A percentile compares a stretch with the other conserved stretches of the same genome.
phyloP scores from a whole-genome alignment of 2,797 vertebrate species.

The Microtus obscurus region DNA sequence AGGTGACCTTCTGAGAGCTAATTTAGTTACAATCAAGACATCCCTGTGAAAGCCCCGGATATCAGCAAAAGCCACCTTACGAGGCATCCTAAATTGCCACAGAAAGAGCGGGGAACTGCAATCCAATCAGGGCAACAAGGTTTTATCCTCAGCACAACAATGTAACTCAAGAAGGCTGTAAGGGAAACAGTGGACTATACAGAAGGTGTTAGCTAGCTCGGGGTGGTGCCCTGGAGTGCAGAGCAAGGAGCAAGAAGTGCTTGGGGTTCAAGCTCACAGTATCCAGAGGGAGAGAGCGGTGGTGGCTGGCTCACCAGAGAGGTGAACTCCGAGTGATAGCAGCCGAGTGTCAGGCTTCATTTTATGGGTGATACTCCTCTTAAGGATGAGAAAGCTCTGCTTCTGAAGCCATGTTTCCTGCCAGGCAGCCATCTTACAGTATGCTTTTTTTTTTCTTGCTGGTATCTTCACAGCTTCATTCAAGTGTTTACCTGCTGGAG shows the following conservation, averaged over 20 bases:
- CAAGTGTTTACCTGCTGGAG: not conserved
- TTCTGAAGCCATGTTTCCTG: not conserved
- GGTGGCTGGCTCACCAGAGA: not conserved
- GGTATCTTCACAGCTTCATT: not conserved
- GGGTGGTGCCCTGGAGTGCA: not conserved
- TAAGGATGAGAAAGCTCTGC: not conserved
- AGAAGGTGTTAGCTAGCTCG: not conserved
- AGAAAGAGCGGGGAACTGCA: not conserved
- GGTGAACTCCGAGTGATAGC: not conserved
- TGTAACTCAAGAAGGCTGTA: conserved; percentile 39
- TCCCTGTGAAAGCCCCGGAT: not conserved
- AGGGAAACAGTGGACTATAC: conserved; percentile 1
- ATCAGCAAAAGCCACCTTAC: conserved; percentile 58
- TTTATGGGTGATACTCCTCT: not conserved
- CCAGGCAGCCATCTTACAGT: not conserved
- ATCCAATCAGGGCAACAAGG: conserved; percentile 24
- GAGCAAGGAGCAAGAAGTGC: not conserved
- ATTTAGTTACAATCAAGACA: conserved; percentile 72
- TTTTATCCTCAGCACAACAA: conserved; percentile 1
- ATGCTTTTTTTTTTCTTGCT: not conserved
- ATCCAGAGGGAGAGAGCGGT: not conserved
- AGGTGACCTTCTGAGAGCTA: conserved; percentile 71
- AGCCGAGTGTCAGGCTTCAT: not conserved
- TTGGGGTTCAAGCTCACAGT: not conserved
- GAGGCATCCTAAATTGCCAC: not conserved